Conservation (phyloP, 2,797 vertebrate species). For the Euthynnus affinis region DNA sequence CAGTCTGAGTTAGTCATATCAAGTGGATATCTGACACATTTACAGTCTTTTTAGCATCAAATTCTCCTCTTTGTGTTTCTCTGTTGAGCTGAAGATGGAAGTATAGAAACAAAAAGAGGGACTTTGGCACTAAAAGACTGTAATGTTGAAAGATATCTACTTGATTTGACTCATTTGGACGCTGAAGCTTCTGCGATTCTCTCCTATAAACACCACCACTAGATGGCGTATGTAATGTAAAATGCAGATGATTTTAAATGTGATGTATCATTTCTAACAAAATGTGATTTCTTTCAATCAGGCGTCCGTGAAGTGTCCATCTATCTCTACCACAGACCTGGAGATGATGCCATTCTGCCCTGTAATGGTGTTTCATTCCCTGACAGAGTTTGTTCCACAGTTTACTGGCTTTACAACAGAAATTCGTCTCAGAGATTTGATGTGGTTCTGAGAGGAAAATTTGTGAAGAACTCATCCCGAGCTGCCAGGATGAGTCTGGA, state of each 20-base stretch:
- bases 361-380: neutral
- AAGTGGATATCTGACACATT: too few relatives aligned
- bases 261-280: too few relatives aligned
- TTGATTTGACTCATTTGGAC: too few relatives aligned
- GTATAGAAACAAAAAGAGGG: too few relatives aligned
- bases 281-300: neutral
- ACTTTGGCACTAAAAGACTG: too few relatives aligned
- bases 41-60: too few relatives aligned
- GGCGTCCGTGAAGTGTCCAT: neutral
- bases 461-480: fast-evolving
- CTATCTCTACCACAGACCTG: neutral
- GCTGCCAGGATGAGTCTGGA: slow-evolving; percentile 14
- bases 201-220: neutral
- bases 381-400: neutral
- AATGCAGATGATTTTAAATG: too few relatives aligned
- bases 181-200: neutral
- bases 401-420: neutral
- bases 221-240: neutral
- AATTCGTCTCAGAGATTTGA: fast-evolving
- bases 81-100: too few relatives aligned
- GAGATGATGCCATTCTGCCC: neutral
- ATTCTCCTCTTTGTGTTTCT: too few relatives aligned
- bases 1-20: too few relatives aligned
- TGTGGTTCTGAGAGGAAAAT: fast-evolving
- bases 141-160: too few relatives aligned